Evolutionary conservation across 2,797 vertebrate species (phyloP), one percentile per base, ranked within the genome.

Genomic region (Kryptopterus vitreolus): DNA sequence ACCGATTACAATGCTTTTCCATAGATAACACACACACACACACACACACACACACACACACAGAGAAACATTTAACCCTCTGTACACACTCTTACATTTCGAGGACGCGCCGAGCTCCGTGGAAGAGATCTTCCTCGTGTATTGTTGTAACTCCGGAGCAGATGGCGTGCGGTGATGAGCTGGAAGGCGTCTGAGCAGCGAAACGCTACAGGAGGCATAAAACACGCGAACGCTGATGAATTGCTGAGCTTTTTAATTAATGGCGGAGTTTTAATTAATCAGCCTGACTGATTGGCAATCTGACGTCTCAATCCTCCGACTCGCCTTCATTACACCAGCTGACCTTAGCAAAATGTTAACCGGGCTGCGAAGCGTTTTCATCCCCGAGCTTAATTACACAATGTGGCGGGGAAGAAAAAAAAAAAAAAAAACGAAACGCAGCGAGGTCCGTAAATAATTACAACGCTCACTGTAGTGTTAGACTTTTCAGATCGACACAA

Each of bases 221-320:
- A 81, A 83, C 61, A 79, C 72, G 55, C 15, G 57, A 16, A 80
- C 52, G 2, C 52, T 72, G 72, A 84, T 82, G 75, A 58, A 85
- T 82, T 63, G 20, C 29, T 59, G 68, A 52, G 43, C 55, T 52
- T 57, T 78, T 71, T 79, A 79, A 79, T 79, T 79, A 79, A 58
- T 62, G 43, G 16, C 38, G 52, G 22, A 55, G 52, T 72, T 72
- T 72, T 72, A 72, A 72, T 72, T 55, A 72, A 72, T 72, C 70
- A 71, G 26, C 46, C 59, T 46, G 13, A 58, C 68, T 61, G 63
- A 69, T 68, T 61, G 77, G 43, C 65, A 71, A 63, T 12, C 66
- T 79, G 77, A 70, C 35, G 65, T 57, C 77, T 78, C 29, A 48
- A 79, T 79, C 57, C 58, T 50, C 43, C 16, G 7, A 59, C 26